These are phyloP conservation scores for Erebia epiphron DNA, from an alignment of 2,888 invertebrate species.

Conservation along the genomic window DNA sequence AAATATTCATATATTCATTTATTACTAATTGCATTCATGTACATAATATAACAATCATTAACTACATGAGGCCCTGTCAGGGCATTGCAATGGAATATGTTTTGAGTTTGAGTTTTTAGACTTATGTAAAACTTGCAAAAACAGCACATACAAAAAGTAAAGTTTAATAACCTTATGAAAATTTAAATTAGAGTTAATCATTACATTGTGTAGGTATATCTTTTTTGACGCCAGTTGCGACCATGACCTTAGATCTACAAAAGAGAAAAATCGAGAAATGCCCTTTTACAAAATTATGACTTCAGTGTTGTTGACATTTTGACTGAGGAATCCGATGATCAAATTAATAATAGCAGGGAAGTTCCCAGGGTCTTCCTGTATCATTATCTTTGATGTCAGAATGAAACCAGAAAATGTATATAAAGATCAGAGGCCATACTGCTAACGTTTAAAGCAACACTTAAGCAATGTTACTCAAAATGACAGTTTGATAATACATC, in stretches of 20 bases:
- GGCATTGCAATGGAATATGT: too few relatives aligned
- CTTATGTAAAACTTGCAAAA: too few relatives aligned
- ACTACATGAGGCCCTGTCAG: too few relatives aligned
- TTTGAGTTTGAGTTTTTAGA: too few relatives aligned
- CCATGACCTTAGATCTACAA: slow-evolving; percentile 2
- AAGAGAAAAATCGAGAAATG: background rate
- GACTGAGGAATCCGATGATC: background rate
- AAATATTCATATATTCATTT: too few relatives aligned
- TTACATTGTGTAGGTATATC: background rate
- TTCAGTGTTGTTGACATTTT: slow-evolving; percentile 7
- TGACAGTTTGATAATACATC: too few relatives aligned
- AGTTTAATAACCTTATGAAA: background rate
- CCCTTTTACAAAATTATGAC: background rate
- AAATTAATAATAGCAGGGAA: slow-evolving; percentile 1
- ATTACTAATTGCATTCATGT: too few relatives aligned
- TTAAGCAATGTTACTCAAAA: too few relatives aligned
- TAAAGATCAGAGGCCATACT: background rate
- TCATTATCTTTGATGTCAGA: background rate
- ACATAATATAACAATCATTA: too few relatives aligned
- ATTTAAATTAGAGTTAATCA: background rate
- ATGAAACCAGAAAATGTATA: too few relatives aligned
- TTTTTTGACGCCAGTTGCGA: background rate
- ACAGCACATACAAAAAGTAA: background rate
- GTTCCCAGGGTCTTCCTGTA: background rate
- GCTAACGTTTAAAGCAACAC: too few relatives aligned